A percentile compares a stretch with the other conserved stretches of the same genome.
Evolutionary conservation across 1,140 invertebrate species (phyloP).

Genomic region (Saccostrea echinata): DNA sequence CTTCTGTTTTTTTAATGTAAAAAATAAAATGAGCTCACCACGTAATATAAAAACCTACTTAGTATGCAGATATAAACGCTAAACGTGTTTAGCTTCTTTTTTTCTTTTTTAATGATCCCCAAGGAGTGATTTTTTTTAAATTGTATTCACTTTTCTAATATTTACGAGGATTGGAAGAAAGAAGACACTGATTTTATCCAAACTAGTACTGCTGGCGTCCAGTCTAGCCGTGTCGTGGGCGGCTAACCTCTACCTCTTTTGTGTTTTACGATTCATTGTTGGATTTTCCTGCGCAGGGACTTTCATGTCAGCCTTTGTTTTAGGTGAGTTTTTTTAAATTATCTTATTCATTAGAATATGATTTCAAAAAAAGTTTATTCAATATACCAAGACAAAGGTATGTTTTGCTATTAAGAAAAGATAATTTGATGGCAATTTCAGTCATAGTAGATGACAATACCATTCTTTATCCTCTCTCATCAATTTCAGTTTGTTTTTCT

Average conservation of each 20-base stretch:
- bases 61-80: neutral
- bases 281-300: conserved; percentile 58
- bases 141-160: neutral
- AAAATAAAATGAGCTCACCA: too few species aligned
- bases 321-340: conserved; percentile 53
- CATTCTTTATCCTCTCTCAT: too few species aligned
- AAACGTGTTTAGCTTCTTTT: neutral
- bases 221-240: conserved; percentile 57
- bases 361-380: too few species aligned
- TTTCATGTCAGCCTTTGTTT: conserved; percentile 62
- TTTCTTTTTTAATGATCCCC: neutral
- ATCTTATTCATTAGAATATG: neutral
- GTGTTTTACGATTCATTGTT: conserved; percentile 61
- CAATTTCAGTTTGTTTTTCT: too few species aligned
- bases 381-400: too few species aligned
- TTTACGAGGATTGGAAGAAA: conserved; percentile 59
- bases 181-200: conserved; percentile 53
- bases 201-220: conserved; percentile 47
- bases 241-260: conserved; percentile 56
- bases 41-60: too few species aligned
- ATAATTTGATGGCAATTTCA: too few species aligned
- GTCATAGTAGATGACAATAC: too few species aligned
- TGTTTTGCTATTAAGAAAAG: too few species aligned
- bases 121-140: neutral
- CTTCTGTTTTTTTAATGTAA: neutral